phyloP scores from a whole-genome alignment of 2,888 invertebrate genomes.

The Himalopsyche kuldschensis region DNA sequence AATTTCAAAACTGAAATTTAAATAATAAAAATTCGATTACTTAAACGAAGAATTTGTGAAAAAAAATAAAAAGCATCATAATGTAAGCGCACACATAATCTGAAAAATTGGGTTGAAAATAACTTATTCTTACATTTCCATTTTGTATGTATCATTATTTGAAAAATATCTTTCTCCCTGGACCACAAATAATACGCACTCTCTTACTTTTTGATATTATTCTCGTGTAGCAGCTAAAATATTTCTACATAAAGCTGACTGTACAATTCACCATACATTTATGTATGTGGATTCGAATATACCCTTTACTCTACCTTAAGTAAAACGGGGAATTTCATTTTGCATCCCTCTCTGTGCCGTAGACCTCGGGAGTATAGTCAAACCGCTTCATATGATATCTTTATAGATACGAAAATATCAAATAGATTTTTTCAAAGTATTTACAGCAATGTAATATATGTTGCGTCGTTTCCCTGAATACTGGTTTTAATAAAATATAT shows the following conservation, averaged over 20 bases:
- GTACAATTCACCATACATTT: slow-evolving; percentile 33
- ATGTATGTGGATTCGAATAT: slow-evolving; percentile 32
- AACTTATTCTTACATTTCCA: not conserved
- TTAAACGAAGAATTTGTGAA: too few relatives aligned
- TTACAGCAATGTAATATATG: too few relatives aligned
- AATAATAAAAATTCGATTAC: too few relatives aligned
- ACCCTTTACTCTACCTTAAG: slow-evolving; percentile 37
- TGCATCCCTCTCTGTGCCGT: slow-evolving; percentile 29
- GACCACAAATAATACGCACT: slow-evolving; percentile 3
- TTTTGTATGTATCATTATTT: not conserved
- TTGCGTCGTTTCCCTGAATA: too few relatives aligned
- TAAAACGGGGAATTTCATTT: slow-evolving; percentile 38
- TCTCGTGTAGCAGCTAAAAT: slow-evolving; percentile 18
- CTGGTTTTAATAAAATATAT: too few relatives aligned
- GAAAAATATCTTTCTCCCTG: not conserved
- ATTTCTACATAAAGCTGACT: slow-evolving; percentile 19
- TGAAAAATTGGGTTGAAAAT: not conserved
- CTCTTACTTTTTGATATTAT: slow-evolving; percentile 26
- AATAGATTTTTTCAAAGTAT: too few relatives aligned
- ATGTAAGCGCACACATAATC: too few relatives aligned
- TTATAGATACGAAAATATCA: too few relatives aligned
- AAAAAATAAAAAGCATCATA: too few relatives aligned
- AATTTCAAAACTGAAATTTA: too few relatives aligned
- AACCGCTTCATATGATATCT: not conserved
- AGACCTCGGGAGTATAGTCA: slow-evolving; percentile 8